Conservation (phyloP, 2,797 vertebrate genomes). For the Micromesistius poutassou region DNA sequence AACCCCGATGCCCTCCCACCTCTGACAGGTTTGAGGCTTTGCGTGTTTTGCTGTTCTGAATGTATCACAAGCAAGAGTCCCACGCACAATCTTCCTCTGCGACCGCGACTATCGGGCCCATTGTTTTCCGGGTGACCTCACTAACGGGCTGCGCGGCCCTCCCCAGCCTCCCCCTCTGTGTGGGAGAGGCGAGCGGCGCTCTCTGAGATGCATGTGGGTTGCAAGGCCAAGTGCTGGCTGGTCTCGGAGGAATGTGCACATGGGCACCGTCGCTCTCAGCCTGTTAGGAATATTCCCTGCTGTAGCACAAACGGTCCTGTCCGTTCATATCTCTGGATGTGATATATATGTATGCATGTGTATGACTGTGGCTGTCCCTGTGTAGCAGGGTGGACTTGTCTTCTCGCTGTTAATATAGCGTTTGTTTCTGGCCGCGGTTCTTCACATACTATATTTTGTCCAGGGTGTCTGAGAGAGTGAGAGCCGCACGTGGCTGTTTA, state of each 20-base stretch:
- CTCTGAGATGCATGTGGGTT: slow-evolving; percentile 50
- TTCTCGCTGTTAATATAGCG: neutral
- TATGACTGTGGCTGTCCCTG: neutral
- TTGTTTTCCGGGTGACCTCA: neutral
- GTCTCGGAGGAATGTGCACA: slow-evolving; percentile 64
- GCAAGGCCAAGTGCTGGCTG: slow-evolving; percentile 48
- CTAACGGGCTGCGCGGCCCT: neutral
- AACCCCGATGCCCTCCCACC: neutral
- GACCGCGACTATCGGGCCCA: neutral
- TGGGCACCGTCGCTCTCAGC: slow-evolving; percentile 36
- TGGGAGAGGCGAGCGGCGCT: slow-evolving; percentile 47
- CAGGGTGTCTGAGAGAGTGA: neutral
- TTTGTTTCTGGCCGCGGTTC: neutral
- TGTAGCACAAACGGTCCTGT: slow-evolving; percentile 29
- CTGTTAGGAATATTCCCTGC: slow-evolving; percentile 56
- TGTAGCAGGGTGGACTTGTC: neutral
- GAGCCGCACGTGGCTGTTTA: slow-evolving; percentile 18
- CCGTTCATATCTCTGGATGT: no score
- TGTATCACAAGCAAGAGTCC: neutral
- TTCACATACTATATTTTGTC: neutral
- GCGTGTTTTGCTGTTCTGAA: neutral
- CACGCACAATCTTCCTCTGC: neutral
- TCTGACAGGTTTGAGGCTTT: neutral
- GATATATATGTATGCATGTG: no score
- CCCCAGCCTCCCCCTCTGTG: slow-evolving; percentile 43